Evolutionary conservation across 1,140 invertebrate species (phyloP).

Genomic region (Drosophila burlai): DNA sequence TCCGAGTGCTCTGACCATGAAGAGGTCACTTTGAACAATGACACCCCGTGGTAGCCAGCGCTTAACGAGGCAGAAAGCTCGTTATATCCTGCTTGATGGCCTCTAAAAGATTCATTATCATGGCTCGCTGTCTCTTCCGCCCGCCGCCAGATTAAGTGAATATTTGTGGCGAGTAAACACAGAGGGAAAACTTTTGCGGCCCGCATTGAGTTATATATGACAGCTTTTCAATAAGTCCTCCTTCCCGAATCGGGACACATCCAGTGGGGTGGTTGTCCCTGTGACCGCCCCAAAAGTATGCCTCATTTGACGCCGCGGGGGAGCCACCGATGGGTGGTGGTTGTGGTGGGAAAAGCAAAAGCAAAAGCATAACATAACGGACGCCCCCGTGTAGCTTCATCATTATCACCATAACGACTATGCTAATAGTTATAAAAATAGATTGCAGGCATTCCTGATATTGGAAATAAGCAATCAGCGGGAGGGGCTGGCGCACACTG

Average conservation of each 20-base stretch:
- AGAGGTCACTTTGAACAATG: slow-evolving; percentile 5
- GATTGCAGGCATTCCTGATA: slow-evolving; percentile 39
- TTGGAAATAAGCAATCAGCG: slow-evolving; percentile 26
- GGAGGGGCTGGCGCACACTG: slow-evolving; percentile 7
- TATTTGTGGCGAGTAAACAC: slow-evolving; percentile 3
- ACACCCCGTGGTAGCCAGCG: not conserved
- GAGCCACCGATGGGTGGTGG: not conserved
- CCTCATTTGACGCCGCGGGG: slow-evolving; percentile 9
- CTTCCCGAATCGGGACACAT: slow-evolving; percentile 2
- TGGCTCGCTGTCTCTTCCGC: not conserved
- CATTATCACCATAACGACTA: slow-evolving; percentile 29
- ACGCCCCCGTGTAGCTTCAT: slow-evolving; percentile 28
- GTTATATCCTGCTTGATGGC: slow-evolving; percentile 1
- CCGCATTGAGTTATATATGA: slow-evolving; percentile 13
- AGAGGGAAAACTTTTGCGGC: slow-evolving; percentile 3
- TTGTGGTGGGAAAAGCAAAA: slow-evolving; percentile 7
- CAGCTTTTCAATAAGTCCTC: slow-evolving; percentile 18
- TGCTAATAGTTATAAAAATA: slow-evolving; percentile 64
- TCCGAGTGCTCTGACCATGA: slow-evolving; percentile 5
- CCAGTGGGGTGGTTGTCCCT: too few species aligned
- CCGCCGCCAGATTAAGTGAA: not conserved
- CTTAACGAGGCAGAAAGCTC: slow-evolving; percentile 1
- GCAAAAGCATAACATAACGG: slow-evolving; percentile 18
- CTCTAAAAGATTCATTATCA: not conserved
- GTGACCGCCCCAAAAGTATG: slow-evolving; percentile 33